phyloP scores from a whole-genome alignment of 2,888 invertebrate species.

The Dolichomitus sp. region DNA sequence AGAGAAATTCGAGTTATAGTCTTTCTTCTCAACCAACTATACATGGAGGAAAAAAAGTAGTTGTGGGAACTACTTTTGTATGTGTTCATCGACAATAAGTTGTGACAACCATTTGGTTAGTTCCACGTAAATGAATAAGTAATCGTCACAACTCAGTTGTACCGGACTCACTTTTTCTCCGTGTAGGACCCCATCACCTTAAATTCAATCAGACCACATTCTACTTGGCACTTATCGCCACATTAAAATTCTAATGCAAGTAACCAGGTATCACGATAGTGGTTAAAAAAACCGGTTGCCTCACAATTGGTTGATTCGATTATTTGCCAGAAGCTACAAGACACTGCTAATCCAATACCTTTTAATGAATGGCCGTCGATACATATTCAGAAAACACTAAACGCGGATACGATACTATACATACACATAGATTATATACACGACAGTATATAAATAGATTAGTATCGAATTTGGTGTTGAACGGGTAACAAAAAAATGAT shows the following conservation, averaged over 20 bases:
- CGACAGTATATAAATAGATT: slow-evolving; percentile 24
- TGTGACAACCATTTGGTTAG: too few species aligned
- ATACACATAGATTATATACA: not conserved
- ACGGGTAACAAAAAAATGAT: slow-evolving; percentile 63
- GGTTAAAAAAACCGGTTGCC: not conserved
- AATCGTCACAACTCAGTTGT: too few species aligned
- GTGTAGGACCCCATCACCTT: not conserved
- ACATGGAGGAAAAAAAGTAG: too few species aligned
- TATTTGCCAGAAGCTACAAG: not conserved
- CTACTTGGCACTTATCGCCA: not conserved
- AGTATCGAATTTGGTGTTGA: slow-evolving; percentile 59
- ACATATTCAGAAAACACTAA: not conserved
- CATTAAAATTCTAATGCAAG: not conserved
- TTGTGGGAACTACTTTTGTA: too few species aligned
- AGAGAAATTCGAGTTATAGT: not conserved
- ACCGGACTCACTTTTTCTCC: too few species aligned
- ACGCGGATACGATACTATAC: not conserved
- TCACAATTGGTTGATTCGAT: not conserved
- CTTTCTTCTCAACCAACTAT: not conserved
- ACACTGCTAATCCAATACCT: slow-evolving; percentile 9
- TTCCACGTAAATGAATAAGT: too few species aligned
- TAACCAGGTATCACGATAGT: not conserved
- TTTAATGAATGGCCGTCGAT: slow-evolving; percentile 36
- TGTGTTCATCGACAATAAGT: too few species aligned
- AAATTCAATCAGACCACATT: not conserved